A percentile compares a stretch with the other conserved stretches of the same genome.
Evolutionary conservation across 2,888 invertebrate species (phyloP).

Genomic region (Tachina fera): DNA sequence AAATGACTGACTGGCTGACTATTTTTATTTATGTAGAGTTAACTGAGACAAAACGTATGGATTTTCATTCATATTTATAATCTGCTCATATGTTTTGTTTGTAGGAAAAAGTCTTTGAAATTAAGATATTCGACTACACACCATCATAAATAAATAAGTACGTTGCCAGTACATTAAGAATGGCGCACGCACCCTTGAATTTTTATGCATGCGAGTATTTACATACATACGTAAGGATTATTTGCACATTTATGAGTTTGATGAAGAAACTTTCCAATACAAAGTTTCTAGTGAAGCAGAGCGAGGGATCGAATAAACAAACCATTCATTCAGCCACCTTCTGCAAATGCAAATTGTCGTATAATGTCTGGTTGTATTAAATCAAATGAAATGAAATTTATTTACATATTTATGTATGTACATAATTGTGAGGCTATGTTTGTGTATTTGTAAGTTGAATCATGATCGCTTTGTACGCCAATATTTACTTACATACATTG

Average conservation of each 20-base stretch:
- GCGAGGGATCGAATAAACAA: background rate
- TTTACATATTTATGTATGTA: constrained; percentile 44
- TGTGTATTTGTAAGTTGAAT: constrained; percentile 25
- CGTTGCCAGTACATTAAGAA: constrained; percentile 32
- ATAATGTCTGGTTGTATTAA: constrained; percentile 52
- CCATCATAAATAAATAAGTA: background rate
- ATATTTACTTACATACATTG: constrained; percentile 18
- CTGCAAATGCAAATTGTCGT: constrained; percentile 62
- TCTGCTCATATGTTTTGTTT: constrained; percentile 16
- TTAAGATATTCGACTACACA: constrained; percentile 61
- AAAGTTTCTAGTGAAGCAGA: constrained; percentile 7
- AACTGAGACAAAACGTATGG: constrained; percentile 19
- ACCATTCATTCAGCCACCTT: constrained; percentile 48
- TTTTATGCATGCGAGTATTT: background rate
- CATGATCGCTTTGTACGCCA: constrained; percentile 34
- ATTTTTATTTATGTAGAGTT: background rate
- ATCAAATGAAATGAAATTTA: constrained; percentile 60
- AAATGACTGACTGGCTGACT: constrained; percentile 1
- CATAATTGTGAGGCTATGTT: no score
- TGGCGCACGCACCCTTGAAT: constrained; percentile 43
- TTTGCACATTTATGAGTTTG: constrained; percentile 42
- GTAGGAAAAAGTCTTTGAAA: constrained; percentile 57
- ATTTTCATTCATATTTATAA: constrained; percentile 43
- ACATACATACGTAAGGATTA: background rate
- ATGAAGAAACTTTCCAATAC: constrained; percentile 2